Conservation (phyloP, 2,888 invertebrate species). For the Watsonalla binaria region DNA sequence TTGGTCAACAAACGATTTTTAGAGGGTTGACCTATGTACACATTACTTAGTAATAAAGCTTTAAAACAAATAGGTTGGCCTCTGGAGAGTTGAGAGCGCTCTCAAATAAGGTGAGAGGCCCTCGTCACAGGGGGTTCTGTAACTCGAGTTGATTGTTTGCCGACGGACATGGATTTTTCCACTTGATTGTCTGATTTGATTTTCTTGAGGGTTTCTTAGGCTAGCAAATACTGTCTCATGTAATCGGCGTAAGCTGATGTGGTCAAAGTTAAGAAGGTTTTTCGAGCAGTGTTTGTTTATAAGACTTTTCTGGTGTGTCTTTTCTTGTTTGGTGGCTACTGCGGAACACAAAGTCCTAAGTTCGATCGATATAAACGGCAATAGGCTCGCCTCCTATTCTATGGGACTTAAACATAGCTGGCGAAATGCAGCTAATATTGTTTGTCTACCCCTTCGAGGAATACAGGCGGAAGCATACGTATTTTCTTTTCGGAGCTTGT, state of each 20-base stretch:
- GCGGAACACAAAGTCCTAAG: too few species aligned
- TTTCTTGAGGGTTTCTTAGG: constrained; percentile 61
- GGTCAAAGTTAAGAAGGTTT: background rate
- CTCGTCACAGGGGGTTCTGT: constrained; percentile 61
- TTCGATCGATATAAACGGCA: too few species aligned
- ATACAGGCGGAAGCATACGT: too few species aligned
- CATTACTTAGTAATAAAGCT: constrained; percentile 79
- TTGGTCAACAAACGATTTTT: constrained; percentile 69
- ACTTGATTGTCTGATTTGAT: constrained; percentile 79
- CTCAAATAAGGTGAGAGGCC: constrained; percentile 64
- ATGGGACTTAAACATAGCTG: too few species aligned
- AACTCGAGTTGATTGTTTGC: constrained; percentile 77
- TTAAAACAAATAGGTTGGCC: constrained; percentile 73
- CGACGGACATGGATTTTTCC: constrained; percentile 75
- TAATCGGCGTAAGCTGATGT: constrained; percentile 26
- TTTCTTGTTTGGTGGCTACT: too few species aligned
- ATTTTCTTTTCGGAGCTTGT: too few species aligned
- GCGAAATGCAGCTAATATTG: too few species aligned
- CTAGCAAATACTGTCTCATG: constrained; percentile 45
- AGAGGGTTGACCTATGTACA: constrained; percentile 77
- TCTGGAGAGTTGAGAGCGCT: constrained; percentile 51
- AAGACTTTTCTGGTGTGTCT: background rate
- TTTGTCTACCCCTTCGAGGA: too few species aligned
- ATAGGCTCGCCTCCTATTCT: too few species aligned
- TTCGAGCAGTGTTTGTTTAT: background rate